Conservation (phyloP, 2,113 vertebrate genomes). For the Ellobius talpinus region DNA sequence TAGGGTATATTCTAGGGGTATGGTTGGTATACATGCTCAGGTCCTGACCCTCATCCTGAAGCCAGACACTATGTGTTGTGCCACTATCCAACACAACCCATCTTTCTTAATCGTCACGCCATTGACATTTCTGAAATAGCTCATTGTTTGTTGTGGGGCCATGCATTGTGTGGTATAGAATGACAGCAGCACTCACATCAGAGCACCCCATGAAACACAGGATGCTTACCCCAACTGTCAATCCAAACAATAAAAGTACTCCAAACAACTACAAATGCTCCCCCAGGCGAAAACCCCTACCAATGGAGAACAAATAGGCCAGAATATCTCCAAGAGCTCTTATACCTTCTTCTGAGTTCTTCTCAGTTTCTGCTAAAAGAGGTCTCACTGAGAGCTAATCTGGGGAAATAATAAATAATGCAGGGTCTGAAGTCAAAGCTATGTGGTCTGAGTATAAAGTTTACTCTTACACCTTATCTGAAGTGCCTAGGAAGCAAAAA, state of each 20-base stretch:
- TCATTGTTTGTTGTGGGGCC: not conserved
- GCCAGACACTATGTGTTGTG: rapidly evolving
- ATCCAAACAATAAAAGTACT: not conserved
- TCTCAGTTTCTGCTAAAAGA: not conserved
- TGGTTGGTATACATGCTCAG: not conserved
- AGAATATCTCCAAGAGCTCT: not conserved
- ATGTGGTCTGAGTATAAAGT: not conserved
- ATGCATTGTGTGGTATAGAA: not conserved
- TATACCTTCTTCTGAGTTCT: not conserved
- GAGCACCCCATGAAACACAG: not conserved
- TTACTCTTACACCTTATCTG: not conserved
- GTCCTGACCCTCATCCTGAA: no score
- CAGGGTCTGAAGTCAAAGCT: not conserved
- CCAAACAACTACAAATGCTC: not conserved
- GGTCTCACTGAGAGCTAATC: no score
- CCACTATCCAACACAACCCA: no score
- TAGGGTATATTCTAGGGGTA: no score
- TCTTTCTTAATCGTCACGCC: not conserved
- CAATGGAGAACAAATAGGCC: not conserved
- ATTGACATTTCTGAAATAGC: not conserved
- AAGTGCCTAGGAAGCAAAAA: not conserved
- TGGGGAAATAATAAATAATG: not conserved
- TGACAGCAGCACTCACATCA: not conserved
- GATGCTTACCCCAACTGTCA: no score
- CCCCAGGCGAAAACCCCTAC: not conserved